A percentile compares a stretch with the other conserved stretches of the same genome.
These are phyloP conservation scores for Nothoprocta perdicaria DNA, from an alignment of 2,113 vertebrate genomes.

Conservation along the genomic window DNA sequence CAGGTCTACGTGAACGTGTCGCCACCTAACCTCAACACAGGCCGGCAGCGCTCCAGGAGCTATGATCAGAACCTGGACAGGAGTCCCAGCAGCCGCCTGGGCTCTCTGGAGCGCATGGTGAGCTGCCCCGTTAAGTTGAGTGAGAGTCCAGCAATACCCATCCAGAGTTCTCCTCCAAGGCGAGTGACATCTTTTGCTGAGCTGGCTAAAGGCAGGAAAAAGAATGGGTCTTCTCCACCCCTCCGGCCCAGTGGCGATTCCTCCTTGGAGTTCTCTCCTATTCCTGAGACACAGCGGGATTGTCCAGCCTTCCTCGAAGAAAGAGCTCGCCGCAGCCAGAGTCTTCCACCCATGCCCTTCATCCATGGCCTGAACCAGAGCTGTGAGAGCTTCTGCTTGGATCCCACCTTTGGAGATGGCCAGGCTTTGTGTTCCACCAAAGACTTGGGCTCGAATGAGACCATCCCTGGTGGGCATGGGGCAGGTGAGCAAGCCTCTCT, in stretches of 20 bases:
- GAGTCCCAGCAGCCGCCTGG: slow-evolving; percentile 82
- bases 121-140: slow-evolving; percentile 94
- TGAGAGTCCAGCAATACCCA: slow-evolving; percentile 76
- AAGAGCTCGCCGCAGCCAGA: slow-evolving; percentile 73
- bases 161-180: slow-evolving; percentile 75
- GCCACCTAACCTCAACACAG: slow-evolving; percentile 80
- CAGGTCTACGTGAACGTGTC: slow-evolving; percentile 93
- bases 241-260: slow-evolving; percentile 76
- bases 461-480: slow-evolving; percentile 49
- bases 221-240: slow-evolving; percentile 76
- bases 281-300: slow-evolving; percentile 79
- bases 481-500: slow-evolving; percentile 66
- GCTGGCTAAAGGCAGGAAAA: slow-evolving; percentile 89
- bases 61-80: slow-evolving; percentile 93
- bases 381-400: slow-evolving; percentile 74
- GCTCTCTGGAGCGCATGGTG: slow-evolving; percentile 93
- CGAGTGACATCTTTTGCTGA: slow-evolving; percentile 96
- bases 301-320: slow-evolving; percentile 63
- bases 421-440: slow-evolving; percentile 45
- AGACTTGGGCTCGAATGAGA: slow-evolving; percentile 30
- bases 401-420: slow-evolving; percentile 44
- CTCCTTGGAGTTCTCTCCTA: slow-evolving; percentile 88
- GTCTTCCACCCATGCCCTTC: slow-evolving; percentile 81
- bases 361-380: slow-evolving; percentile 81
- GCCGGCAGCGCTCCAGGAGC: slow-evolving; percentile 89